Conservation (phyloP, 2,797 vertebrate genomes). For the Danio tinwini region DNA sequence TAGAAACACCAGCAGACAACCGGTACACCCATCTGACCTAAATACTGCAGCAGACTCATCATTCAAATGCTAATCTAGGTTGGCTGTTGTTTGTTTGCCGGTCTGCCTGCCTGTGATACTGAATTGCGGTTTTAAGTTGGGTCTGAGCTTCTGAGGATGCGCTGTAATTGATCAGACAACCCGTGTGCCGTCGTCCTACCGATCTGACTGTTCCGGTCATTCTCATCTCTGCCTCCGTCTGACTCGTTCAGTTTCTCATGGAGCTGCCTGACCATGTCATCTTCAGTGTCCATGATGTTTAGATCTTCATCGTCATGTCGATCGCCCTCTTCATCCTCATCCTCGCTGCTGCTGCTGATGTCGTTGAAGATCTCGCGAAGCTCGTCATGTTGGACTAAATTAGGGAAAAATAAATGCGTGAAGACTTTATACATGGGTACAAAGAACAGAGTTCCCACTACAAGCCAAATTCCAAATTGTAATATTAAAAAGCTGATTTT, state of each 20-base stretch:
- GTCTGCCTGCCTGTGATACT: neutral
- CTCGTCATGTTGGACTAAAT: slow-evolving; percentile 86
- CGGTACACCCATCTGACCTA: slow-evolving; percentile 25
- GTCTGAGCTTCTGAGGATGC: neutral
- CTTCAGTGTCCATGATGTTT: slow-evolving; percentile 95
- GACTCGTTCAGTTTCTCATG: slow-evolving; percentile 91
- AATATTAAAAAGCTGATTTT: too few species aligned
- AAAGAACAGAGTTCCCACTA: too few species aligned
- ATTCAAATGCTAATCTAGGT: slow-evolving; percentile 42
- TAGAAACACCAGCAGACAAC: slow-evolving; percentile 6
- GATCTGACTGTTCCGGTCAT: slow-evolving; percentile 89
- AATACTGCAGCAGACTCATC: slow-evolving; percentile 27
- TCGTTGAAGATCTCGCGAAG: slow-evolving; percentile 97
- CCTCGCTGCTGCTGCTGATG: slow-evolving; percentile 98
- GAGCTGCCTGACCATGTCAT: slow-evolving; percentile 90
- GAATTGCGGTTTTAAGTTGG: slow-evolving; percentile 20
- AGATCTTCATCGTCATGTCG: slow-evolving; percentile 93
- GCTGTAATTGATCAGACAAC: neutral
- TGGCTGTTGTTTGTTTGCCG: slow-evolving; percentile 9
- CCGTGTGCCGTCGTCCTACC: slow-evolving; percentile 69
- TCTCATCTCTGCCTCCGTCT: slow-evolving; percentile 85
- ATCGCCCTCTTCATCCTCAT: slow-evolving; percentile 93
- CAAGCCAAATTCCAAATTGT: too few species aligned
- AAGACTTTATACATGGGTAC: too few species aligned
- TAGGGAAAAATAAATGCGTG: too few species aligned